Evolutionary conservation across 2,113 vertebrate species (phyloP).

Genomic region (Dasyurus viverrinus): DNA sequence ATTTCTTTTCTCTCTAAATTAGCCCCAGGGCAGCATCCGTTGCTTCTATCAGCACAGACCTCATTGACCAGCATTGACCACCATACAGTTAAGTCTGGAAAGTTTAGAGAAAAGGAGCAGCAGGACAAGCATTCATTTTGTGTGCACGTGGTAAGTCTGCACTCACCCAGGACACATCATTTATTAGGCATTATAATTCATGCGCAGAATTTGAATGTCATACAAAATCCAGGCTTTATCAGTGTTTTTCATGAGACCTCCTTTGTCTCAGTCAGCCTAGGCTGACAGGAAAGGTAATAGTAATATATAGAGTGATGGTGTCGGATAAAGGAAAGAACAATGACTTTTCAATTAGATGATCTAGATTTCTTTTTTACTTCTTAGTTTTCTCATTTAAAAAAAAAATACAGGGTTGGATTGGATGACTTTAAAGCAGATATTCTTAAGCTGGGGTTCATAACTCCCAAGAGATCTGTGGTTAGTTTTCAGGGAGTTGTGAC

Average conservation of each 20-base stretch:
- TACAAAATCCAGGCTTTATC: not conserved
- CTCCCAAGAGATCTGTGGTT: not conserved
- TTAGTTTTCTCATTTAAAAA: not conserved
- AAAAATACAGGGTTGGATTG: not conserved
- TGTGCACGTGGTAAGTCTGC: not conserved
- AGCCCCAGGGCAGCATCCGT: not conserved
- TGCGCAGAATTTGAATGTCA: not conserved
- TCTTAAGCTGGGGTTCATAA: not conserved
- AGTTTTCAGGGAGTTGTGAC: not conserved
- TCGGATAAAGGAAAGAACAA: not conserved
- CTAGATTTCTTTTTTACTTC: not conserved
- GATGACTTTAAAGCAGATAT: not conserved
- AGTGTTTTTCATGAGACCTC: not conserved
- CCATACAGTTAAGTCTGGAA: not conserved
- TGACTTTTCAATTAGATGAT: not conserved
- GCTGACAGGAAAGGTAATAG: not conserved
- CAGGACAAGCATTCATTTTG: not conserved
- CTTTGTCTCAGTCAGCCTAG: not conserved
- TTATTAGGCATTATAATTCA: not conserved
- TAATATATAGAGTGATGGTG: not conserved
- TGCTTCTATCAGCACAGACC: not conserved
- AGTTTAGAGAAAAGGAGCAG: not conserved
- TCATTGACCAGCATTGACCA: not conserved
- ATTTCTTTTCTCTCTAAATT: not conserved
- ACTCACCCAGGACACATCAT: not conserved